Base-by-base conservation (phyloP, 2,113 vertebrate species). In the Oreochromis aureus region DNA sequence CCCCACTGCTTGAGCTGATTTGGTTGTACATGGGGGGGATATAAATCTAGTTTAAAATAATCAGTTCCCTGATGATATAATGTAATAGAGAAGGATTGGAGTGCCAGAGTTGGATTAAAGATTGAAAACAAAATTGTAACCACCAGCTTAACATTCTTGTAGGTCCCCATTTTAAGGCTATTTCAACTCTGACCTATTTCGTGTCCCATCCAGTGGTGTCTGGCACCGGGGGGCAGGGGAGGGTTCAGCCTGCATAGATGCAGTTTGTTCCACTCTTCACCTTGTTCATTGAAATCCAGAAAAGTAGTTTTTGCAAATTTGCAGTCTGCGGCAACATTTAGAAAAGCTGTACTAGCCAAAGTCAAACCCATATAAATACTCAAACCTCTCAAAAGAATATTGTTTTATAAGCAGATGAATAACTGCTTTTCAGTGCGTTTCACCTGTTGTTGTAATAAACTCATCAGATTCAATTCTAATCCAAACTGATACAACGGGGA, bases 11-110 rank as follows among this genome's bases (percentile, higher is more conserved):
- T 69, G 34, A 69, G 63, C 63, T 69, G 34, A 41, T 41, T 41
- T 69, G 7, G 36, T 69, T 22, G 63, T 69, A 69, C 34, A 22
- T 13, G n/a, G n/a, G 0, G 0, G 0, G 0, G n/a, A 41, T 44
- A 15, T n/a, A 71, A 44, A 44, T 41, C 7, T 24, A 44, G n/a
- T 71, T 71, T 41, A 69, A 1, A 41, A 39, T 41, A 41, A 71
- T 8, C 11, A 41, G 19, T 22, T 69, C 0, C 0, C 56, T 30
- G 56, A 59, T 59, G 24, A 59, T 32, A 59, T 16, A 16, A 30
- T 32, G 30, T 34, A 24, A 41, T 41, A 12, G 36, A 0, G 66
- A 71, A 24, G 36, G 36, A 41, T 69, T 41, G 7, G n/a, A 41
- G 19, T 24, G 36, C n/a, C 36, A 69, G 36, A 66, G 61, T 66